phyloP scores from a whole-genome alignment of 2,113 vertebrate species.

The Taurulus bubalis region DNA sequence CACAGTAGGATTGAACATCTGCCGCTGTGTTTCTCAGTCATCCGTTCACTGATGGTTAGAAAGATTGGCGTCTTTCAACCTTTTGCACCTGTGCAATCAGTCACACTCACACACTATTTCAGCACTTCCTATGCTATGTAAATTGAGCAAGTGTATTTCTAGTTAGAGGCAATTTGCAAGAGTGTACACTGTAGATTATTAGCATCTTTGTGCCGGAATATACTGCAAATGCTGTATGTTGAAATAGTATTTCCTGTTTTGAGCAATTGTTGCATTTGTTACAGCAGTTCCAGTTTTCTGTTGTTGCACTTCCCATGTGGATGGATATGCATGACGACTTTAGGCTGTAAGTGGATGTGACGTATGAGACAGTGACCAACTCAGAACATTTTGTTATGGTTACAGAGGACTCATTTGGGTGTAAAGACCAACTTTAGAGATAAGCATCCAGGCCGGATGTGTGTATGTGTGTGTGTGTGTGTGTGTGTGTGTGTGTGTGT shows the following conservation, averaged over 20 bases:
- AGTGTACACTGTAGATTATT: constrained; percentile 15
- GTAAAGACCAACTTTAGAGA: not conserved
- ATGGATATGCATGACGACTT: not conserved
- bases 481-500: constrained; percentile 31
- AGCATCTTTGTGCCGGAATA: constrained; percentile 7
- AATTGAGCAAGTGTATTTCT: constrained; percentile 65
- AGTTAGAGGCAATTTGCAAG: constrained; percentile 60
- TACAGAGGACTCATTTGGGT: not conserved
- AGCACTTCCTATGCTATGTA: constrained; percentile 41
- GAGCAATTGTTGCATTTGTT: constrained; percentile 23
- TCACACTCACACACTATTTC: constrained; percentile 21
- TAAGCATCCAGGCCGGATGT: constrained; percentile 27
- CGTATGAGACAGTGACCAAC: not conserved
- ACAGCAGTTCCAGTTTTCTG: constrained; percentile 33
- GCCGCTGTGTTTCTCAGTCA: constrained; percentile 30
- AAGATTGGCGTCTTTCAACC: not conserved
- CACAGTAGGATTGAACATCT: not conserved
- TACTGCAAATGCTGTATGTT: constrained; percentile 24
- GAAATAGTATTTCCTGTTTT: constrained; percentile 46
- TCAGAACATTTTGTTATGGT: not conserved
- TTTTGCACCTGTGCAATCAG: constrained; percentile 13
- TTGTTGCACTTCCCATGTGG: constrained; percentile 25
- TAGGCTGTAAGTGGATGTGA: not conserved
- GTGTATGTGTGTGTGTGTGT: constrained; percentile 26
- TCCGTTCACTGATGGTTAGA: not conserved